These are phyloP conservation scores for Spongilla lacustris DNA, from an alignment of 37 sponge, comb jelly and placozoan species.

Conservation along the genomic window DNA sequence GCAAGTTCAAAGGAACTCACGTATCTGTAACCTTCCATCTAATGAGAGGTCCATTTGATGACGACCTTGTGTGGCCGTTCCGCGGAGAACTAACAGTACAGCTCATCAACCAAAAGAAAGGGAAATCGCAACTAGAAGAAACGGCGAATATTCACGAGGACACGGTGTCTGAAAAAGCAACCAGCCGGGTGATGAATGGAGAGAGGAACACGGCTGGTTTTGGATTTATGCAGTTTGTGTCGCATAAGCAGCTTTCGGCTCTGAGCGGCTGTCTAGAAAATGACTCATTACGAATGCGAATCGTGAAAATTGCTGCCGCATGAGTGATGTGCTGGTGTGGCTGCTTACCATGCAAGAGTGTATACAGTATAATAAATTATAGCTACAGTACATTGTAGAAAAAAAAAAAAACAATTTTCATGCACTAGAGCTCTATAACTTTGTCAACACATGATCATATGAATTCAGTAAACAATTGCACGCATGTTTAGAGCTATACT, in stretches of 20 bases:
- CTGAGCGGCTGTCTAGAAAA: conserved; percentile 38
- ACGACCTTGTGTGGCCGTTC: conserved; percentile 40
- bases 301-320: conserved; percentile 6
- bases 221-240: conserved; percentile 35
- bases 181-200: conserved; percentile 25
- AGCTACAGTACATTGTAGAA: no score
- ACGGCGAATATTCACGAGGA: conserved; percentile 21
- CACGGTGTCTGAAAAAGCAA: background rate
- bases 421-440: no score
- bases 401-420: no score
- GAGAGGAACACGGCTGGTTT: conserved; percentile 37
- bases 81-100: conserved; percentile 14
- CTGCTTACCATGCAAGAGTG: no score
- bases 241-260: conserved; percentile 11
- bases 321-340: no score
- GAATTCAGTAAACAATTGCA: no score
- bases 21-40: conserved; percentile 37
- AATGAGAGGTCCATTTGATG: conserved; percentile 44
- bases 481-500: no score
- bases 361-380: no score
- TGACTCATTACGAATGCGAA: conserved; percentile 37
- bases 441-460: no score
- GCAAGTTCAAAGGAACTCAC: conserved; percentile 20
- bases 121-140: conserved; percentile 6
- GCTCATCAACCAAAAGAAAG: conserved; percentile 27